Conservation (phyloP, 1,140 invertebrate genomes). For the Leptinotarsa lineolata region DNA sequence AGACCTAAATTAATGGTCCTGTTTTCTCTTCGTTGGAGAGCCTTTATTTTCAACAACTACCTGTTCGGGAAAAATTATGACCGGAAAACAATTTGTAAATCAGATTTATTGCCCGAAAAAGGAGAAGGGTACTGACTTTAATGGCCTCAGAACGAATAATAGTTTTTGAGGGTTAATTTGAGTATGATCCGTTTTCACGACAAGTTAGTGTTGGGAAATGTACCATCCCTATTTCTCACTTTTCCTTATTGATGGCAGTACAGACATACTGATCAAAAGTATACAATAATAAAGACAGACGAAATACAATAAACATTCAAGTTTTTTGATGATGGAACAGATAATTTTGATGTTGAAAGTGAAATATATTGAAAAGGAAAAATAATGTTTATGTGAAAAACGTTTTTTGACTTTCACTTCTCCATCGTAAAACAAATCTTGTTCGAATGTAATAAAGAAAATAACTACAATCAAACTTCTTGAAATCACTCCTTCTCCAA, state of each 20-base stretch:
- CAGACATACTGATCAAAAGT: no score
- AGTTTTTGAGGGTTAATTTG: neutral
- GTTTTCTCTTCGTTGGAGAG: conserved; percentile 17
- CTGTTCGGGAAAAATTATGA: conserved; percentile 16
- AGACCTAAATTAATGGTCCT: conserved; percentile 18
- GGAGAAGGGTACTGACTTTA: neutral
- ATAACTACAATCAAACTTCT: no score
- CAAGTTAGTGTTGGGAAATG: neutral
- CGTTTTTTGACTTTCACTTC: neutral
- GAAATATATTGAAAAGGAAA: no score
- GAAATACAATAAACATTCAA: no score
- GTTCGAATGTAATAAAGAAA: no score
- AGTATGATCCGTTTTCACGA: neutral
- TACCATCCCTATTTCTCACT: no score
- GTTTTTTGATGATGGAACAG: no score
- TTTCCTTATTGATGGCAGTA: no score
- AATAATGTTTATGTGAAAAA: no score
- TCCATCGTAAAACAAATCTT: neutral
- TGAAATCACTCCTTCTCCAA: no score
- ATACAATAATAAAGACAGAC: no score
- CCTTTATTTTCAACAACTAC: conserved; percentile 21
- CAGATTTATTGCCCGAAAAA: conserved; percentile 16
- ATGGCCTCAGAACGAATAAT: neutral
- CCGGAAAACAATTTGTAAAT: conserved; percentile 25
- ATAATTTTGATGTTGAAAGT: no score